Conservation (phyloP, 2,797 vertebrate genomes). For the Gymnodraco acuticeps region DNA sequence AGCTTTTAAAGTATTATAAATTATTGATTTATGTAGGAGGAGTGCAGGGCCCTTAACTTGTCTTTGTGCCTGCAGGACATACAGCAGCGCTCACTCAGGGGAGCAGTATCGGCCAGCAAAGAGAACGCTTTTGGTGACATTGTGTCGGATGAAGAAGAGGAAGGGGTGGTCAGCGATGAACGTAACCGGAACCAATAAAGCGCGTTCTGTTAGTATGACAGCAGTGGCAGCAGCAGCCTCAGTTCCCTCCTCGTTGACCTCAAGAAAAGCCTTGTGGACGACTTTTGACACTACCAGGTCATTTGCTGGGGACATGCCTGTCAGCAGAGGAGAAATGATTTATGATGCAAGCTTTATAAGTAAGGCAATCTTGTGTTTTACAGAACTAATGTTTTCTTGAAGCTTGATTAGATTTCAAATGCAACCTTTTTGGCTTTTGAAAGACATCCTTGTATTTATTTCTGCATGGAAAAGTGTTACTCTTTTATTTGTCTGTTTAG, state of each 20-base stretch:
- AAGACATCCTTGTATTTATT: too few species aligned
- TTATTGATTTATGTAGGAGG: background rate
- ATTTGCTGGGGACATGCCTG: conserved; percentile 80
- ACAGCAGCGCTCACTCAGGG: conserved; percentile 31
- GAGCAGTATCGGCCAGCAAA: conserved; percentile 55
- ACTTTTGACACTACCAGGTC: conserved; percentile 87
- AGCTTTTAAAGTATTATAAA: too few species aligned
- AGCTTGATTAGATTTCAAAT: too few species aligned
- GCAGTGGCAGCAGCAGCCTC: conserved; percentile 46
- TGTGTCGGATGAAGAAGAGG: conserved; percentile 62
- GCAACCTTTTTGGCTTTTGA: background rate
- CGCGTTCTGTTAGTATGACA: accelerated
- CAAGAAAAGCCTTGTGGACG: conserved; percentile 88
- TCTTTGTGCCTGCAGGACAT: background rate
- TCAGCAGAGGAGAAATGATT: conserved; percentile 1
- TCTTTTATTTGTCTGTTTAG: too few species aligned
- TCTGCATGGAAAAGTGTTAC: too few species aligned
- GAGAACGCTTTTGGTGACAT: conserved; percentile 39
- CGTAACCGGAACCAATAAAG: accelerated
- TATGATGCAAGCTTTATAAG: background rate
- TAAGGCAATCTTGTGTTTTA: too few species aligned
- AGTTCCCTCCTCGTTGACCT: conserved; percentile 81
- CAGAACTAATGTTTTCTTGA: background rate
- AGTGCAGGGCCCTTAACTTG: too few species aligned
- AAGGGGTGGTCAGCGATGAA: conserved; percentile 61